Evolutionary conservation across 2,797 vertebrate genomes (phyloP), one percentile per base, ranked within the genome.

Genomic region (Lepilemur septentrionalis): DNA sequence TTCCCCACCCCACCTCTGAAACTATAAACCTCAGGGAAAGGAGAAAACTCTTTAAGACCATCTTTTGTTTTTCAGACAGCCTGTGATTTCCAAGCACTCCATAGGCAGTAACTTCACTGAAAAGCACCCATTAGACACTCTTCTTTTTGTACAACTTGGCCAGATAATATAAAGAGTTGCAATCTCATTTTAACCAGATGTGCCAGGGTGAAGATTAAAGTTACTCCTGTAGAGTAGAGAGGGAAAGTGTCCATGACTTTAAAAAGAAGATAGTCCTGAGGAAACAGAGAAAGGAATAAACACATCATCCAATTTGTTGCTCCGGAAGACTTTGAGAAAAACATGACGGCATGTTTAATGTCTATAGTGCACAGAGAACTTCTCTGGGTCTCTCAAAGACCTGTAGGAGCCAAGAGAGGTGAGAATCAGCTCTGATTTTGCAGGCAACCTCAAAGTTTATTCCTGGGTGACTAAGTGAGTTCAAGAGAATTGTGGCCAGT

Each of bases 271-370:
- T 65, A 46, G 57, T 32, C 48, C 23, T 61, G 13, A 79, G 17
- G 52, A 12, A 63, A 22, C 50, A 63, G 22, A 90, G 30, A 90
- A 91, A 70, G 81, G 22, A 86, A 61, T 67, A 17, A 83, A 93
- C 32, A 65, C 20, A 57, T 59, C 78, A 85, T 93, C 41, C 17
- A 43, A 65, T 70, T 38, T 70, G 5, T 70, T 86, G 17, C 63
- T 90, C 20, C 61, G 90, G 67, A 81, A 63, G 41, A 48, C 17
- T 76, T 76, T 82, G 52, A 78, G 87, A 57, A 93, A 90, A 94
- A 65, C 13, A 28, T 65, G n/a, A 22, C 7, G n/a, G 9, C n/a
- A n/a, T 35, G 28, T 25, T 72, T 81, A 78, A 15, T 1, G 4
- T 59, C 43, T n/a, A 41, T 23, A 63, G 8, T 5, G 25, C 9